These are phyloP conservation scores for Neostethus bicornis DNA, from an alignment of 2,797 vertebrate species.

Conservation along the genomic window DNA sequence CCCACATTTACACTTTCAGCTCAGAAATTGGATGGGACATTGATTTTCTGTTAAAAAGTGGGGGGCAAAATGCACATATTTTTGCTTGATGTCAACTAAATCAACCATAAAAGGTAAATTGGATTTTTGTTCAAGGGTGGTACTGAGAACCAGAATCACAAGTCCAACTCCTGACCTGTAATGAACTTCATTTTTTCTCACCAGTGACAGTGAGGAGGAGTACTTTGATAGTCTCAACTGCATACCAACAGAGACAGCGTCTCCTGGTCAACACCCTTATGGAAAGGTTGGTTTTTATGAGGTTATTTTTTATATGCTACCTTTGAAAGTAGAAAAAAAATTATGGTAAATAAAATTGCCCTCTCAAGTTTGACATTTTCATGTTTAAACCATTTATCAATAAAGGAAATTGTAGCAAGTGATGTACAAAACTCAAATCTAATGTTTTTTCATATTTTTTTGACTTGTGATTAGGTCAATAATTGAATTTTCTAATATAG, in stretches of 20 bases:
- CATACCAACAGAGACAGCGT: background rate
- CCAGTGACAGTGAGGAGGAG: slow-evolving; percentile 72
- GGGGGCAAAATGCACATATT: slow-evolving; percentile 72
- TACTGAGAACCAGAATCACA: slow-evolving; percentile 53
- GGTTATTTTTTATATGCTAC: slow-evolving; percentile 1
- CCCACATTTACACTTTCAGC: slow-evolving; percentile 78
- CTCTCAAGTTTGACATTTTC: background rate
- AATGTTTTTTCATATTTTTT: background rate
- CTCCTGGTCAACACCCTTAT: slow-evolving; percentile 3
- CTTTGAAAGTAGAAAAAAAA: background rate
- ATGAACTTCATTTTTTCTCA: slow-evolving; percentile 47
- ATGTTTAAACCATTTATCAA: background rate
- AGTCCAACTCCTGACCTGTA: slow-evolving; percentile 50
- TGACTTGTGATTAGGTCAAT: background rate
- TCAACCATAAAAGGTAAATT: slow-evolving; percentile 79
- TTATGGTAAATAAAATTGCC: background rate
- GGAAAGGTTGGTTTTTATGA: slow-evolving; percentile 59
- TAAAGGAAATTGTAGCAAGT: background rate
- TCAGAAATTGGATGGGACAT: slow-evolving; percentile 80
- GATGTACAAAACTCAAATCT: too few species aligned
- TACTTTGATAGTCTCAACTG: slow-evolving; percentile 77
- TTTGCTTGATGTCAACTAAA: slow-evolving; percentile 79
- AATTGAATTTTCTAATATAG: background rate
- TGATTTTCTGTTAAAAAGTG: slow-evolving; percentile 75
- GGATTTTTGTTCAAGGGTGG: slow-evolving; percentile 69